Evolutionary conservation across 1,140 invertebrate genomes (phyloP), one percentile per base, ranked within the genome.

Genomic region (Drosophila fuyamai): DNA sequence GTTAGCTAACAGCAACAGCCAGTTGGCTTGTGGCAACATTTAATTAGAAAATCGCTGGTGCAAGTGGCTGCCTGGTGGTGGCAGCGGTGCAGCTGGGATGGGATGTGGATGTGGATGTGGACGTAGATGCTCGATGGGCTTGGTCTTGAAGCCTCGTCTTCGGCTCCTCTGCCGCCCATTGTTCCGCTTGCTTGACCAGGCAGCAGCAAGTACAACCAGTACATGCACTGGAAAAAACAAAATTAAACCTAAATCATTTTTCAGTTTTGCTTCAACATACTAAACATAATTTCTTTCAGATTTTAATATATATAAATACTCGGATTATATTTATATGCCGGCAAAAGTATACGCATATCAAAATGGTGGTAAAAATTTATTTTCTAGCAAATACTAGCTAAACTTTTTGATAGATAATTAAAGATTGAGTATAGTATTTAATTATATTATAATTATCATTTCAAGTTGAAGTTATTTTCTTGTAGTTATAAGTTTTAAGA

Each of bases 21-120:
- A 27, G 67, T 56, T 58, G 68, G 43, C 54, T 71, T 71, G 68
- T 50, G 68, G 68, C 65, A 71, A 71, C 68, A 58, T 71, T 71
- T 71, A 71, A 71, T 71, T 71, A 71, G 68, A 71, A 71, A 71
- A 71, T 71, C 68, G 68, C 66, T 71, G 65, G 68, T 50, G 68
- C 68, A 71, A 57, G 61, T 54, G 65, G 65, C 68, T 71, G 44
- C 54, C 59, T 48, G 57, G 57, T 23, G 43, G 23, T 32, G 35
- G 35, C 40, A 38, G 10, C 27, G 27, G 23, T 23, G 18, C 16
- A 9, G 35, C 35, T 29, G 59, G 59, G 23, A 29, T 63, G 58
- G 43, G 62, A 67, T 16, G 12, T 56, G 63, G n/a, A 35, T 13
- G 27, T 56, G 27, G 46, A 43, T 68, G 40, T 44, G 47, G 40